phyloP scores from a whole-genome alignment of 2,888 invertebrate genomes.

The Peribatodes rhomboidaria region DNA sequence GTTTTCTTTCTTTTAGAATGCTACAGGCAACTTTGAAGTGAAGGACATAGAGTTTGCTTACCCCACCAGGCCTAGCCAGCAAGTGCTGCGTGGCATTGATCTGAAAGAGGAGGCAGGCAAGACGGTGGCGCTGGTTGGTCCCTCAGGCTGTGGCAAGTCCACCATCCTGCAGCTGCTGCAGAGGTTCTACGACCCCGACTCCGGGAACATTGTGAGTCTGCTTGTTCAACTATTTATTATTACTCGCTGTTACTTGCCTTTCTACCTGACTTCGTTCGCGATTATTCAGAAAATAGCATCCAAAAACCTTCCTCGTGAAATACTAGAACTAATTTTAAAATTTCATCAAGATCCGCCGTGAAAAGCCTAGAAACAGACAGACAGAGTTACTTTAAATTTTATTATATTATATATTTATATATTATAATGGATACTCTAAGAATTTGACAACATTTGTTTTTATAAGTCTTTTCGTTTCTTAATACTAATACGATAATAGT shows the following conservation, averaged over 20 bases:
- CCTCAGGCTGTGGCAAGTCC: slow-evolving; percentile 93
- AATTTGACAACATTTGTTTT: too few species aligned
- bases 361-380: too few species aligned
- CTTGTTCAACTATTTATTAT: background rate
- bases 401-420: too few species aligned
- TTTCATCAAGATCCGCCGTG: too few species aligned
- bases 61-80: slow-evolving; percentile 91
- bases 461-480: background rate
- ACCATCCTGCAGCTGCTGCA: slow-evolving; percentile 92
- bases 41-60: slow-evolving; percentile 92
- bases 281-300: too few species aligned
- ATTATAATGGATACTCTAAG: too few species aligned
- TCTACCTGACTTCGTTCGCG: too few species aligned
- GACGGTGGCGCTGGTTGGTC: slow-evolving; percentile 91
- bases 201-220: slow-evolving; percentile 79
- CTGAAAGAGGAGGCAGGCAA: slow-evolving; percentile 89
- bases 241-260: too few species aligned
- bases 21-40: slow-evolving; percentile 89
- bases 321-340: too few species aligned
- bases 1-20: slow-evolving; percentile 68
- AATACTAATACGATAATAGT: background rate
- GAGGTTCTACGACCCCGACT: slow-evolving; percentile 92
- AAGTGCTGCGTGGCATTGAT: slow-evolving; percentile 90
- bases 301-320: too few species aligned
- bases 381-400: too few species aligned